Base-by-base conservation (phyloP, 2,888 invertebrate genomes). In the Arge pagana region DNA sequence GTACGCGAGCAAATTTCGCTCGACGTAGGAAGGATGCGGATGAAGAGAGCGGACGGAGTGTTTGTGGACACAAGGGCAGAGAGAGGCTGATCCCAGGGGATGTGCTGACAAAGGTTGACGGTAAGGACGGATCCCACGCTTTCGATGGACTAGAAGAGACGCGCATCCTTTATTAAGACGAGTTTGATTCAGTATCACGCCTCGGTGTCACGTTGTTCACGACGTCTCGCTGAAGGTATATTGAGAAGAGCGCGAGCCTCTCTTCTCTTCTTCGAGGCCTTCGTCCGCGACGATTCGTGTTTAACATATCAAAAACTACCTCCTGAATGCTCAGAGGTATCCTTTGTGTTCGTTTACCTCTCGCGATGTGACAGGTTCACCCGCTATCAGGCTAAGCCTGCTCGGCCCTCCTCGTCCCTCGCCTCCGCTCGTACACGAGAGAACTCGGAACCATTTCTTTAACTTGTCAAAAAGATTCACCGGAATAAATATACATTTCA, bases 111-210 rank as follows among this genome's bases (percentile, higher is more conserved):
- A 49, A 49, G 48, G 52, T 42, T 39, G 2, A 24, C 16, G 21
- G 23, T 26, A 43, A n/a, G n/a, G 1, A 2, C 18, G 64, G 64
- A 68, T 74, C 73, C 73, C 74, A 74, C 73, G 73, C 70, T 73
- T 65, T 64, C 66, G 70, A 70, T 59, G 63, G 61, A 63, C 63
- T 54, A 55, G 67, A n/a, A n/a, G n/a, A n/a, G n/a, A n/a, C n/a
- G n/a, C 68, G 65, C 70, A 71, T 75, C 74, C 74, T 73, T 72
- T 74, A 75, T 75, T 74, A 75, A 56, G 63, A 62, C 63, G 64
- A 59, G 62, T 69, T 71, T 70, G 72, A 75, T 75, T 74, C 74
- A 71, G 71, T 73, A 74, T 74, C 74, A 75, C 74, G 74, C 73
- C 67, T 63, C 65, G 56, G 52, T 59, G 62, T 58, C 58, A 60